phyloP scores from a whole-genome alignment of 2,797 vertebrate genomes.

The Euthynnus affinis region DNA sequence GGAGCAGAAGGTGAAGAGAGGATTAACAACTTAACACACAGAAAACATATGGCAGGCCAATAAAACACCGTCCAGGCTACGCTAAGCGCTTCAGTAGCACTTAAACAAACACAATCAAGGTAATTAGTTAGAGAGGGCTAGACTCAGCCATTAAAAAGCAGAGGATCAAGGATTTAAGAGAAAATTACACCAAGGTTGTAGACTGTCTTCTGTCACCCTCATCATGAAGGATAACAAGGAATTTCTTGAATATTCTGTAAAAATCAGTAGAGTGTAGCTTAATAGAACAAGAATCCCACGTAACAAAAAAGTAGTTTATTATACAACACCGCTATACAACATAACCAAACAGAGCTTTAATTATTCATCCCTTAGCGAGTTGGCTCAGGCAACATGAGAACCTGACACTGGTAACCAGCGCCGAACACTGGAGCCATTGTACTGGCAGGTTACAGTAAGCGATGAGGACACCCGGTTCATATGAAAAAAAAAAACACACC shows the following conservation, averaged over 20 bases:
- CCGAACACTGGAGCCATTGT: not conserved
- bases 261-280: not conserved
- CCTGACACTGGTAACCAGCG: not conserved
- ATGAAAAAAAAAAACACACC: too few species aligned
- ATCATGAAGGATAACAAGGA: not conserved
- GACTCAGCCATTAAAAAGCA: not conserved
- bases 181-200: not conserved
- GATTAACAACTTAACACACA: constrained; percentile 47
- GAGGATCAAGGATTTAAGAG: constrained; percentile 1
- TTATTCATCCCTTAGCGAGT: not conserved
- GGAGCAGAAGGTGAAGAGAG: constrained; percentile 63
- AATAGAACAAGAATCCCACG: not conserved
- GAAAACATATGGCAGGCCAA: constrained; percentile 55
- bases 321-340: not conserved
- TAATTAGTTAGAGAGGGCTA: constrained; percentile 17
- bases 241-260: not conserved
- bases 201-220: not conserved
- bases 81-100: constrained; percentile 5
- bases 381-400: not conserved
- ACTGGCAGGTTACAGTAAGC: not conserved
- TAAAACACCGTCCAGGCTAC: not conserved
- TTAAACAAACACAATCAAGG: constrained; percentile 11
- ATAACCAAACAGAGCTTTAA: not conserved
- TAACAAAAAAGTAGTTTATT: not conserved
- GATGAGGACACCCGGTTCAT: too few species aligned